phyloP scores from a whole-genome alignment of 2,113 vertebrate species.

The Chitala chitala region DNA sequence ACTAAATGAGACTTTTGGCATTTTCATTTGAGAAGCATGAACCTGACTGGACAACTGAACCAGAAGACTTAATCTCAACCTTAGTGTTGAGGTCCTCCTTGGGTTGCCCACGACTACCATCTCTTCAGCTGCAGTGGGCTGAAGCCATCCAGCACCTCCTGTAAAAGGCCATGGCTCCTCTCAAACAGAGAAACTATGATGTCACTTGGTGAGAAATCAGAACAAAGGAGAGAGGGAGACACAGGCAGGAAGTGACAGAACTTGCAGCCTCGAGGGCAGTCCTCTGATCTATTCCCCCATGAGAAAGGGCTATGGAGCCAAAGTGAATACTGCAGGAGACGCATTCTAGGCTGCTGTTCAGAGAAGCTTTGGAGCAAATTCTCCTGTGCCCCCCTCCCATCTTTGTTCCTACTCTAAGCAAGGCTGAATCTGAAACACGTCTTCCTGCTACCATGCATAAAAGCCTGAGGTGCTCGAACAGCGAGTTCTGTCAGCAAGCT shows the following conservation, averaged over 20 bases:
- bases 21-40: no score
- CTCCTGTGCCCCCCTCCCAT: background rate
- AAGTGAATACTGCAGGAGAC: background rate
- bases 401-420: background rate
- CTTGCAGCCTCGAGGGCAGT: background rate
- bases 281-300: background rate
- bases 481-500: background rate
- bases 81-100: background rate
- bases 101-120: background rate
- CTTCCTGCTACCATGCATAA: background rate
- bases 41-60: background rate
- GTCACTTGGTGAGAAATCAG: background rate
- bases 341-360: background rate
- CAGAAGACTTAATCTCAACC: no score
- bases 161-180: background rate
- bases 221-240: background rate
- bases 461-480: background rate
- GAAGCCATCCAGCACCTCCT: background rate
- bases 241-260: background rate
- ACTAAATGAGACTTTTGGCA: no score
- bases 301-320: background rate
- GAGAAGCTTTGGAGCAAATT: conserved; percentile 2
- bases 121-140: background rate
- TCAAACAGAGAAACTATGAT: background rate
- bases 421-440: background rate